Percentiles rank a stretch among this genome's conserved stretches.
These are phyloP conservation scores for Octodon degus DNA, from an alignment of 2,113 vertebrate species.

Conservation along the genomic window DNA sequence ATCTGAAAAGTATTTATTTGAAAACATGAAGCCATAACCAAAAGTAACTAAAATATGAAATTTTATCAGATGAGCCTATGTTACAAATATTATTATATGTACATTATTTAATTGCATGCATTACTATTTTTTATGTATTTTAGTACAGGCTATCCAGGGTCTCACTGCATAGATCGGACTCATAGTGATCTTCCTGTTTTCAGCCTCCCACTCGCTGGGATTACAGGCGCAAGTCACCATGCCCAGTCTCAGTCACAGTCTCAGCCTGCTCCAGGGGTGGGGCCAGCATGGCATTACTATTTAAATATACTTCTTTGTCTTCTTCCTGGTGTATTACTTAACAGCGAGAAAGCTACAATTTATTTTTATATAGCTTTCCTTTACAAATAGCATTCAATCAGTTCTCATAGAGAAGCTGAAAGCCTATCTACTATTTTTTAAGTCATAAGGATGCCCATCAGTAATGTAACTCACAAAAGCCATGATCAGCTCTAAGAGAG, in stretches of 20 bases:
- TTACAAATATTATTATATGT: neutral
- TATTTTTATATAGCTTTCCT: constrained; percentile 43
- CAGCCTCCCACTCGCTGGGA: too few relatives aligned
- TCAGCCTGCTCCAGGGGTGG: too few relatives aligned
- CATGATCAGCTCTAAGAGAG: neutral
- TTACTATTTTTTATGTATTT: neutral
- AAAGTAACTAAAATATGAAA: neutral
- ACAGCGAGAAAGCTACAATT: neutral
- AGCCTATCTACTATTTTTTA: neutral
- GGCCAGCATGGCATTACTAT: neutral
- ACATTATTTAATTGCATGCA: neutral
- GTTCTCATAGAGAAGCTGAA: neutral
- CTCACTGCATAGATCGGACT: too few relatives aligned
- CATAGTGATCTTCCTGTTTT: too few relatives aligned
- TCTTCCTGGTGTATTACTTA: neutral
- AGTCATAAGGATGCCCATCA: neutral
- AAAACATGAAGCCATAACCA: neutral
- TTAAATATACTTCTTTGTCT: neutral
- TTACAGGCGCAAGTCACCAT: too few relatives aligned
- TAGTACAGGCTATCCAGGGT: too few relatives aligned
- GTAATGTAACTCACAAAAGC: neutral
- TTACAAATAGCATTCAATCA: neutral
- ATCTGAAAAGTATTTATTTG: neutral
- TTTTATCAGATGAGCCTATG: neutral
- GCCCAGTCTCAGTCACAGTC: too few relatives aligned